Base-by-base conservation (phyloP, 2,797 vertebrate genomes). In the Catamblyrhynchus diadema region DNA sequence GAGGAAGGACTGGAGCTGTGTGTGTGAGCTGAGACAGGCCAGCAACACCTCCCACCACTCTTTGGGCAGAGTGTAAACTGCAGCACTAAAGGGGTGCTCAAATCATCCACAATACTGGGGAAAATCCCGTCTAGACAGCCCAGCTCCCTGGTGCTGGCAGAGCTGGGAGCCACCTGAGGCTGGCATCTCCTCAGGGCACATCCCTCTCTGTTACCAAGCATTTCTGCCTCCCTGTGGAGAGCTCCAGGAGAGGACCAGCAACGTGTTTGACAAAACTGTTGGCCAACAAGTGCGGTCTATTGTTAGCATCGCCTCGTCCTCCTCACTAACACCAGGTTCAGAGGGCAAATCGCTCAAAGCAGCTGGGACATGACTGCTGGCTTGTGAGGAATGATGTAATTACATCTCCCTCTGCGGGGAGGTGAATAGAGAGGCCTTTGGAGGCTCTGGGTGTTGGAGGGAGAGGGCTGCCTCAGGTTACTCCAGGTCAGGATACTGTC, bases 401-500 rank as follows among this genome's bases (percentile, higher is more conserved):
- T 97, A 95, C 97, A 97, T 96, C 96, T 94, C 91, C 79, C 92
- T 96, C 93, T 75, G 87, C 1, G n/a, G 74, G 95, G 90, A 96
- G 96, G 85, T 92, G 95, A 96, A 97, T 14, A 79, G 91, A 94
- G 86, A 90, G 91, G 72, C 95, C 70, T 95, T 90, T 69, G 85
- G 93, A 93, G 91, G 86, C 81, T 2, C 84, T 47, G 81, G 81
- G 61, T 32, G 44, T 33, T 60, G 88, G 57, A 86, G 78, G 78
- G 83, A 93, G 85, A 77, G 86, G 81, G 86, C 94, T 95, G 96
- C 94, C 70, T 97, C 96, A 96, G 97, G 97, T 98, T 98, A 97
- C 96, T 93, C 96, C 96, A 97, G 96, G 96, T 97, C 96, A 97
- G 93, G 96, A 94, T 97, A 81, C 96, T 96, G 95, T 93, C 94